Evolutionary conservation across 2,113 vertebrate genomes (phyloP), one percentile per base, ranked within the genome.

Genomic region (Alaudala cheleensis): DNA sequence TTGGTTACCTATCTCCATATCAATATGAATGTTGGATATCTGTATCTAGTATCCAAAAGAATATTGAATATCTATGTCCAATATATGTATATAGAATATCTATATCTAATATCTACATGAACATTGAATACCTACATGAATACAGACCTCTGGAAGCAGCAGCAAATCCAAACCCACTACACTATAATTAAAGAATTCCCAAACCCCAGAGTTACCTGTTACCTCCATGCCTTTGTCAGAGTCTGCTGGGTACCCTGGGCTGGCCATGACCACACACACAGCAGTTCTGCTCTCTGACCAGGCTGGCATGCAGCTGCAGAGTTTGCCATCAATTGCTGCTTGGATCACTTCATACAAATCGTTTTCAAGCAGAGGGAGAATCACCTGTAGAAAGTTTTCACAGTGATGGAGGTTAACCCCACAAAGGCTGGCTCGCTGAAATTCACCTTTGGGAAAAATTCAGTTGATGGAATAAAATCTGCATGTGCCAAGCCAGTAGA

Each of bases 221-320:
- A 99, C 97, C 79, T 98, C 97, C 1, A 97, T 95, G 81, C 98
- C 98, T 69, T 98, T 98, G 95, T 97, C 95, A 90, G 97, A 98
- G 33, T 97, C 88, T 40, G 97, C 97, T 1, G 98, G 98, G 89
- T 99, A 99, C 4, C 98, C 98, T 5, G 96, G 93, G 57, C 98
- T 98, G 84, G 98, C 98, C 98, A 99, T 98, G 29, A 99, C 98
- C 96, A 99, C 98, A 1, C 98, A 98, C 54, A 98, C 98, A 7
- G 98, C 98, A 81, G 97, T 97, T 85, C 96, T 98, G 81, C 98
- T 97, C 88, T 97, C 97, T 18, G 72, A 93, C 99, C 99, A 99
- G 80, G 95, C 45, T 73, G 98, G 98, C 96, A 97, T 62, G 96
- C 33, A 97, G 70, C 95, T 97, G 87, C 96, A 93, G 86, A 99